These are phyloP conservation scores for Henricia sp. DNA, from an alignment of 53 echinoderm and acorn worm genomes.

Conservation along the genomic window DNA sequence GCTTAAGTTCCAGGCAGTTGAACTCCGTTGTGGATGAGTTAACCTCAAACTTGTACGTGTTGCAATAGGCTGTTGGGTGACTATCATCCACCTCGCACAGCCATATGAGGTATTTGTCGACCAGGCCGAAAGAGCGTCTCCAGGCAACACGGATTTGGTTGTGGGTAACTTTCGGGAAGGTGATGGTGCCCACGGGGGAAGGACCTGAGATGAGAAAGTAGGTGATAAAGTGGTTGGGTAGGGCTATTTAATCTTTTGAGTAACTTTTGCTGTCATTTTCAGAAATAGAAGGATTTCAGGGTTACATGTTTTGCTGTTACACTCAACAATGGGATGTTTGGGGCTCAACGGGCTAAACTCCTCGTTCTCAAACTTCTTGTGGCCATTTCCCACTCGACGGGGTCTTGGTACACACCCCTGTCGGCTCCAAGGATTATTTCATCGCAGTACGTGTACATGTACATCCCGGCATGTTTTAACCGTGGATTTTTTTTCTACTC, in stretches of 20 bases:
- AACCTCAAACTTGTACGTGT: not conserved
- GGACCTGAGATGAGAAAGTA: conserved; percentile 14
- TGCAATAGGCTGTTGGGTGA: not conserved
- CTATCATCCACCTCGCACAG: conserved; percentile 10
- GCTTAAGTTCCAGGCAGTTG: conserved; percentile 4
- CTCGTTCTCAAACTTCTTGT: no score
- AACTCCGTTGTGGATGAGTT: conserved; percentile 34
- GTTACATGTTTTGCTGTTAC: not conserved
- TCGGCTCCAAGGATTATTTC: no score
- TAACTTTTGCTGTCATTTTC: not conserved
- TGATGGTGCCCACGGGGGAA: conserved; percentile 1
- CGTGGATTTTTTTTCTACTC: no score
- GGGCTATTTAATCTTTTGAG: not conserved
- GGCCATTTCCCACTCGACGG: no score
- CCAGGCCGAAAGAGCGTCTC: conserved; percentile 13
- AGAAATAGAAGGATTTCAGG: no score
- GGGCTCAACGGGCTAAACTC: no score
- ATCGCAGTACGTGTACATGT: no score
- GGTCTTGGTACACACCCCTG: no score
- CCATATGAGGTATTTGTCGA: conserved; percentile 35
- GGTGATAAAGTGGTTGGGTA: not conserved
- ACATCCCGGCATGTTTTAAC: no score
- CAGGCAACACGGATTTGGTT: conserved; percentile 27
- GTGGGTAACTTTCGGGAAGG: conserved; percentile 33
- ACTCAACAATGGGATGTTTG: no score